Evolutionary conservation across 1,140 invertebrate genomes (phyloP), one percentile per base, ranked within the genome.

Genomic region (Diabrotica undecimpunctata): DNA sequence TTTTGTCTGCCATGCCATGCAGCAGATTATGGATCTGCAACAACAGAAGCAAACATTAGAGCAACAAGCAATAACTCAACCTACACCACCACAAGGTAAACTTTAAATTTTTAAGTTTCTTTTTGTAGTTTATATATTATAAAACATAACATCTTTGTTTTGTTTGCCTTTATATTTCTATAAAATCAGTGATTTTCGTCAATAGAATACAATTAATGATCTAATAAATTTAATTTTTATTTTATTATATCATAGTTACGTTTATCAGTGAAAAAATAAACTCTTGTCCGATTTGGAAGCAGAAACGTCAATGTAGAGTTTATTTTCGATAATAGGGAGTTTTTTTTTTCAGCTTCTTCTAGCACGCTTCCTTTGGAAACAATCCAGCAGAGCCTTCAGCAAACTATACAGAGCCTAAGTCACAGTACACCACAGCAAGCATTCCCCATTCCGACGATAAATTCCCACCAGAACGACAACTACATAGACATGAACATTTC

Each of bases 1-100:
- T 6, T 99, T 97, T 79, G 90, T 95, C 6, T 86, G 88, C 54
- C 96, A 99, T 80, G 90, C 95, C 8, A 85, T 91, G 74, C 89
- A 94, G 76, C 91, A 94, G 78, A 91, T 96, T 72, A 90, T 94
- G 77, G 89, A 85, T 74, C 82, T 92, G 58, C 90, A 93, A 73
- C 87, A 91, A 77, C 90, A 93, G 75, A 91, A 91, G 73, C 86
- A 88, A 65, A 84, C 84, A 10, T 80, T 93, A 50, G 88, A 93
- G 73, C 82, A 89, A 68, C 89, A 92, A 74, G 54, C 67, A 63
- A 46, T 63, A 11, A 79, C 80, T 72, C 70, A 78, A 58, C 78
- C 79, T 36, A 73, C 53, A 75, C 75, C 56, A 74, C 78, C 5
- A 72, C 75, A 14, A 77, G 75, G 61, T 75, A 78, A 10, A 72